Percentiles rank a stretch among this genome's conserved stretches.
phyloP scores from a whole-genome alignment of 2,797 vertebrate species.

The Phaenicophaeus curvirostris region DNA sequence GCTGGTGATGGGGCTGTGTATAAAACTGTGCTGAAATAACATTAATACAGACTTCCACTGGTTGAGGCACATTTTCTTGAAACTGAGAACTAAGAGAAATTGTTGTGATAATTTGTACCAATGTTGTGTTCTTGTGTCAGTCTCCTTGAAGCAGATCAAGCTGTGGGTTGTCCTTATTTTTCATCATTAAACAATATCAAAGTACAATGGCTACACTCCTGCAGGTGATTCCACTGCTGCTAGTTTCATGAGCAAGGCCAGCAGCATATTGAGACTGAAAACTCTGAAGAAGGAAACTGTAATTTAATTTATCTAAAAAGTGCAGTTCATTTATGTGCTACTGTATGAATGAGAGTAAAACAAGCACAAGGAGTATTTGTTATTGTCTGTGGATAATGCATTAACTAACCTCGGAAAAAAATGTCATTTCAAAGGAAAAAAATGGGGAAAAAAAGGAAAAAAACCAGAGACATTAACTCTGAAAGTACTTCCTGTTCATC shows the following conservation, averaged over 20 bases:
- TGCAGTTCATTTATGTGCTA: not conserved
- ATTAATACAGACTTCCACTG: not conserved
- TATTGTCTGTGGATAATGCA: not conserved
- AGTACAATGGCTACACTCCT: not conserved
- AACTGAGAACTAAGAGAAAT: not conserved
- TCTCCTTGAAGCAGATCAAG: not conserved
- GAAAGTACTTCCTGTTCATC: not conserved
- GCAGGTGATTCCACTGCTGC: not conserved
- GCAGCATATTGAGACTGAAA: not conserved
- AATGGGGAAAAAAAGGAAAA: not conserved
- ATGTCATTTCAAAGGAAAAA: not conserved
- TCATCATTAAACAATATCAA: not conserved
- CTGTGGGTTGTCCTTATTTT: not conserved
- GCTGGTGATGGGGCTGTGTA: not conserved
- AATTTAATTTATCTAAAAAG: not conserved
- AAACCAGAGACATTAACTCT: not conserved
- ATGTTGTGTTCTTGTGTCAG: not conserved
- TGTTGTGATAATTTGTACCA: not conserved
- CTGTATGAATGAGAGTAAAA: not conserved
- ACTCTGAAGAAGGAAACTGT: not conserved
- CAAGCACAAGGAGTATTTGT: not conserved
- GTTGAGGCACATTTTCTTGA: not conserved
- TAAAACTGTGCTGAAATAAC: not conserved
- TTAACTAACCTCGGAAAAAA: not conserved
- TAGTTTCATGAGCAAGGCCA: not conserved